phyloP scores from a whole-genome alignment of 2,797 vertebrate species.

The Notamacropus eugenii region DNA sequence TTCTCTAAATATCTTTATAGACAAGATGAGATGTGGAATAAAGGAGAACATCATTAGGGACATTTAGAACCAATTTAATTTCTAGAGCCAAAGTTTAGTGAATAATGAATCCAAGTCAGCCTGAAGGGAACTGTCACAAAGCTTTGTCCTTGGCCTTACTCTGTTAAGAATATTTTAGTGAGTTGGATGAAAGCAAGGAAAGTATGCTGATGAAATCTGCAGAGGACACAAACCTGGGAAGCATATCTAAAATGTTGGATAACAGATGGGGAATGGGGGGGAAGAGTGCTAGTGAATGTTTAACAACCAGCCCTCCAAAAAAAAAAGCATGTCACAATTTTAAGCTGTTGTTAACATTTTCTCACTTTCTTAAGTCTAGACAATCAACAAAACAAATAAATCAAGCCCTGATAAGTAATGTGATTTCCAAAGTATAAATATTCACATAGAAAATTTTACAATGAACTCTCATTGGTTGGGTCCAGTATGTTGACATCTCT shows the following conservation, averaged over 20 bases:
- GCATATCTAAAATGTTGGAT: neutral
- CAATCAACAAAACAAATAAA: neutral
- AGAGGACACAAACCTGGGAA: neutral
- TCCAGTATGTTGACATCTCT: neutral
- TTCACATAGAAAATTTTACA: neutral
- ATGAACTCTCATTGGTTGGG: neutral
- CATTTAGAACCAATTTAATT: neutral
- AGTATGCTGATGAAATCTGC: neutral
- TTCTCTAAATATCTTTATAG: too few relatives aligned
- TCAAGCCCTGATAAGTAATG: neutral
- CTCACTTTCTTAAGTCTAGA: neutral
- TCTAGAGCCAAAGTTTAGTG: neutral
- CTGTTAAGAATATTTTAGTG: neutral
- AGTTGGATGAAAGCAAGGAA: neutral
- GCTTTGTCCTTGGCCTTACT: neutral
- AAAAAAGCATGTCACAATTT: neutral
- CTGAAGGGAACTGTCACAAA: neutral
- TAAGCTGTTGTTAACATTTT: neutral
- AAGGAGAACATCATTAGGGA: neutral
- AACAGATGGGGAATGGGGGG: neutral
- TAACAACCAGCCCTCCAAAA: neutral
- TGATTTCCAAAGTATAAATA: neutral
- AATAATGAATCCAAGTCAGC: neutral
- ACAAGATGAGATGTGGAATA: neutral
- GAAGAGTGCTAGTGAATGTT: neutral